These are phyloP conservation scores for Teleogryllus occipitalis DNA, from an alignment of 1,140 invertebrate genomes.

Conservation along the genomic window DNA sequence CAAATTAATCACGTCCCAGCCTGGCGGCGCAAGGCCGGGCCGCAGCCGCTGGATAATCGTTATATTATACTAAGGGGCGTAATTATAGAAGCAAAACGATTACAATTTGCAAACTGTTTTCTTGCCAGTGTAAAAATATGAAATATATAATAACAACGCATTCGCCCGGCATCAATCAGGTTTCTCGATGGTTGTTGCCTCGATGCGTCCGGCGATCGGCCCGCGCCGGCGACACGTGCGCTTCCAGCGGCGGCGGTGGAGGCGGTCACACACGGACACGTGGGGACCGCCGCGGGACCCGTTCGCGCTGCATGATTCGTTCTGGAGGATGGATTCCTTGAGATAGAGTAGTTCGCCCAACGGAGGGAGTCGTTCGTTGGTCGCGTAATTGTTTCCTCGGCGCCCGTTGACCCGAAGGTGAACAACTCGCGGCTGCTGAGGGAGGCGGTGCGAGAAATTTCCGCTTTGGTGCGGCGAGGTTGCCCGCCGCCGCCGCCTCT, in stretches of 20 bases:
- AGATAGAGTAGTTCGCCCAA: neutral
- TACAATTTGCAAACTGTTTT: slow-evolving; percentile 5
- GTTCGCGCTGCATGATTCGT: neutral
- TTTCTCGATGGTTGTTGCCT: neutral
- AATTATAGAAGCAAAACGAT: slow-evolving; percentile 5
- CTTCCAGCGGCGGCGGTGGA: neutral
- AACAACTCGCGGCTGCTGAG: neutral
- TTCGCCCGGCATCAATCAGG: neutral
- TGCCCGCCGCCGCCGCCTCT: too few relatives aligned
- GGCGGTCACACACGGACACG: neutral
- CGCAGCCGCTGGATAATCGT: neutral
- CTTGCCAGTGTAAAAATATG: neutral
- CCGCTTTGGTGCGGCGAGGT: too few relatives aligned
- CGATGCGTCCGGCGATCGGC: neutral
- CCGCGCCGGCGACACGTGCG: neutral
- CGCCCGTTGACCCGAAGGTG: neutral
- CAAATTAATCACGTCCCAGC: slow-evolving; percentile 3
- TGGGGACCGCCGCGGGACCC: neutral
- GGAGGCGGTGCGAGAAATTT: neutral
- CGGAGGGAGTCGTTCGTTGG: neutral
- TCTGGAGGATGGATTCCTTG: neutral
- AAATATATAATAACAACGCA: slow-evolving; percentile 2
- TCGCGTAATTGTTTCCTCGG: neutral
- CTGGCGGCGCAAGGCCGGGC: neutral
- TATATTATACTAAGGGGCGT: slow-evolving; percentile 4